Base-by-base conservation (phyloP, 2,113 vertebrate species). In the Rousettus leschenaultii region DNA sequence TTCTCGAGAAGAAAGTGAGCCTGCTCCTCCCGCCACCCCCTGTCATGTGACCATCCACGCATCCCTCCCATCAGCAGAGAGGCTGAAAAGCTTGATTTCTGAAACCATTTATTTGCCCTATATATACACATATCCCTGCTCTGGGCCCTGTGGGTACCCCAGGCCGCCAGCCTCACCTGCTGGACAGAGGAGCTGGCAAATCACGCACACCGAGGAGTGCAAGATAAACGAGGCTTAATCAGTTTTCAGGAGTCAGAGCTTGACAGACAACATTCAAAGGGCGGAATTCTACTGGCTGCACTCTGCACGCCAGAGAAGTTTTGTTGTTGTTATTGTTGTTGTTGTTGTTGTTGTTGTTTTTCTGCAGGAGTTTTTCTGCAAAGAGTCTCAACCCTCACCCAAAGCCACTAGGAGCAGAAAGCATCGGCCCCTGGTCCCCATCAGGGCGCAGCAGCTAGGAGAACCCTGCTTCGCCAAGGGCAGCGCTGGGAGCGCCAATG, bases 361-460 rank as follows among this genome's bases (percentile, higher is more conserved):
- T 40, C 70, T 18, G 10, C 30, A 12, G 35, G 66, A 75, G 38
- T 6, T 57, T 88, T 77, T 70, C 57, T 21, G 45, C 14, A n/a
- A 28, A 55, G 7, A 45, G 12, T 51, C 66, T 73, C 63, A 38
- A 11, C 18, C 30, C 16, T 40, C 16, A 33, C 35, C 51, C 65
- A 14, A 48, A 48, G 38, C 28, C 78, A 33, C 19, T 1, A 35
- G 38, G 24, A 24, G 65, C 5, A 53, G 26, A 66, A 26, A 53
- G 11, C 53, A 61, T 3, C 6, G 1, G 6, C 7, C 48, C 19
- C 19, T 6, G 0, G 2, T 22, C 7, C 43, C 22, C 28, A 6
- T 51, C 26, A 19, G 88, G 92, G 78, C 86, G 70, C 93, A 86
- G 75, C 43, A 78, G 96, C 89, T 91, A 92, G 97, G 96, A 91